phyloP scores from a whole-genome alignment of 2,888 invertebrate species.

The Ormyrus rosae region DNA sequence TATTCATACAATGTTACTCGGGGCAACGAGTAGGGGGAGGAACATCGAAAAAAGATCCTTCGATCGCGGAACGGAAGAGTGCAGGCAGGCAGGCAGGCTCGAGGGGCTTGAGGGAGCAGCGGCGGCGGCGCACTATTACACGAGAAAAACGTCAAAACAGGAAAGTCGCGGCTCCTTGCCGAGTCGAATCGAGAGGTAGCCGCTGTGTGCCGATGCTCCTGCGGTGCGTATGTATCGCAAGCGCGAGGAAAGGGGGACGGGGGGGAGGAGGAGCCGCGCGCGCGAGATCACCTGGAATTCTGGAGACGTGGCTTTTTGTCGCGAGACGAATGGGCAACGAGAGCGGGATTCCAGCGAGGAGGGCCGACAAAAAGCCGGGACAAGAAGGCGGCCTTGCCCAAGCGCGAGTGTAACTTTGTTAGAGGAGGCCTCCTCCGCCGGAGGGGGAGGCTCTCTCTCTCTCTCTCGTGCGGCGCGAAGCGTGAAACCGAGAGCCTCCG shows the following conservation, averaged over 20 bases:
- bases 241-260: background rate
- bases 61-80: no score
- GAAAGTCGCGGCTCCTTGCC: background rate
- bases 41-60: no score
- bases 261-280: background rate
- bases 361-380: conserved; percentile 8
- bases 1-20: no score
- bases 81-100: no score
- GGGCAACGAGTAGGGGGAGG: no score
- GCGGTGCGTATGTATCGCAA: background rate
- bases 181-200: background rate
- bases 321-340: conserved; percentile 36
- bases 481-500: conserved; percentile 47
- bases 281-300: conserved; percentile 36
- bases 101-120: background rate
- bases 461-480: conserved; percentile 42
- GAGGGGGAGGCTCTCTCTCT: conserved; percentile 36
- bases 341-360: conserved; percentile 22
- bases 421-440: conserved; percentile 24
- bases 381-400: conserved; percentile 43
- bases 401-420: conserved; percentile 41
- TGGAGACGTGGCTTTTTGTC: conserved; percentile 45
- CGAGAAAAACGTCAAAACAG: conserved; percentile 51
- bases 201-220: background rate
- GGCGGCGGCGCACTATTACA: conserved; percentile 42